These are phyloP conservation scores for Kradibia gibbosae DNA, from an alignment of 1,140 invertebrate species.

Conservation along the genomic window DNA sequence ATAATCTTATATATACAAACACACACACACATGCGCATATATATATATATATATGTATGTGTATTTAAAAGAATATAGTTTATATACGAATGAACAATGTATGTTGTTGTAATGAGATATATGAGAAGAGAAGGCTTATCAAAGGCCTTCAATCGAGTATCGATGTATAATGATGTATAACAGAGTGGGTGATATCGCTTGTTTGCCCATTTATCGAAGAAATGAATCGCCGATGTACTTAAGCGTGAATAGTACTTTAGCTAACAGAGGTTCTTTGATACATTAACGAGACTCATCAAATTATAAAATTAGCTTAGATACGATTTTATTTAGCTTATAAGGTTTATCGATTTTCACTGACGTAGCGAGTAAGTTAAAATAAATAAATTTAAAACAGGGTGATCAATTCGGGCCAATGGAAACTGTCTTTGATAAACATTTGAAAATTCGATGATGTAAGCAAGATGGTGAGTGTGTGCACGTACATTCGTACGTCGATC, in stretches of 20 bases:
- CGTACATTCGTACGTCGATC: constrained; percentile 34
- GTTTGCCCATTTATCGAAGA: constrained; percentile 27
- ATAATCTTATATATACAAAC: constrained; percentile 22
- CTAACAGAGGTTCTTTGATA: constrained; percentile 34
- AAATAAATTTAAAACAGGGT: constrained; percentile 56
- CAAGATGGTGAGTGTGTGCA: constrained; percentile 29
- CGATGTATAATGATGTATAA: background rate
- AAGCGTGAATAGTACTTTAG: constrained; percentile 31
- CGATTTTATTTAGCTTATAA: constrained; percentile 40
- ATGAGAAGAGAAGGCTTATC: constrained; percentile 3
- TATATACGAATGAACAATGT: constrained; percentile 48
- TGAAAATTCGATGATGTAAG: constrained; percentile 45
- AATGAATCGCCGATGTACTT: constrained; percentile 41
- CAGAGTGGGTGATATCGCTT: constrained; percentile 14
- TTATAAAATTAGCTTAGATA: constrained; percentile 28
- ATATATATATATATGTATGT: background rate
- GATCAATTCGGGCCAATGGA: constrained; percentile 51
- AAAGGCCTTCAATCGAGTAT: constrained; percentile 30
- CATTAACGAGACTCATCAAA: constrained; percentile 38
- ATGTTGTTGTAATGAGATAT: constrained; percentile 28
- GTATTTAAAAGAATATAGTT: constrained; percentile 42
- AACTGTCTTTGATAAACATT: constrained; percentile 58
- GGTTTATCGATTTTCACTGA: constrained; percentile 17
- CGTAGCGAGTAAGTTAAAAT: constrained; percentile 35
- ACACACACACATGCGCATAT: too few relatives aligned